Evolutionary conservation across 2,888 invertebrate species (phyloP), one percentile per base, ranked within the genome.

Genomic region (Fragum whitleyi): DNA sequence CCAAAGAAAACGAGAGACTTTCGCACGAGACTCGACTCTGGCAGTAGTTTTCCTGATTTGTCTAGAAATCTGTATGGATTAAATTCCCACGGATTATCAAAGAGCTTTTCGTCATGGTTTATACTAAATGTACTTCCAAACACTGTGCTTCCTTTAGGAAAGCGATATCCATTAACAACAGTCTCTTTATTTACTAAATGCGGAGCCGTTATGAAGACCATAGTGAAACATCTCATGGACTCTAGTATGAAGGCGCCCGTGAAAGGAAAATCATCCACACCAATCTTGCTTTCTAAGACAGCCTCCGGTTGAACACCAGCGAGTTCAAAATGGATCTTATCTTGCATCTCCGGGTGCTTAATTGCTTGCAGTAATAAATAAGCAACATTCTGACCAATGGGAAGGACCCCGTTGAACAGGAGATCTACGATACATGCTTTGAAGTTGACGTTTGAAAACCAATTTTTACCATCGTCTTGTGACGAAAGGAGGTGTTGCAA

Each of bases 121-220:
- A 70, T 53, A n/a, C 55, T 21, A 36, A 55, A 70, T 7, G 53
- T 32, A 51, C 57, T 36, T 21, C 57, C 70, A 16, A 57, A n/a
- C n/a, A 70, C 70, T n/a, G 21, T 21, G 55, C 32, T 57, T 11
- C 70, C 70, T 55, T 55, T 70, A 21, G 36, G 55, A n/a, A 70
- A 36, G 2, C 5, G 1, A 36, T 70, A 70, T 5, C 57, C 70
- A 36, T 36, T n/a, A 3, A 70, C 23, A 5, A 53, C 36, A 9
- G 57, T 36, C n/a, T 70, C 70, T 36, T 29, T 55, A 11, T n/a
- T 26, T 19, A 55, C 70, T 1, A n/a, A n/a, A 21, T 70, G 70
- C 16, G 70, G 55, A 32, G 53, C 53, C 7, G 70, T 21, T 1
- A 57, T 32, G 11, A 29, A 28, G 0, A 57, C 36, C 3, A 53